Evolutionary conservation across 2,797 vertebrate genomes (phyloP), one percentile per base, ranked within the genome.

Genomic region (Hoplostethus atlanticus): DNA sequence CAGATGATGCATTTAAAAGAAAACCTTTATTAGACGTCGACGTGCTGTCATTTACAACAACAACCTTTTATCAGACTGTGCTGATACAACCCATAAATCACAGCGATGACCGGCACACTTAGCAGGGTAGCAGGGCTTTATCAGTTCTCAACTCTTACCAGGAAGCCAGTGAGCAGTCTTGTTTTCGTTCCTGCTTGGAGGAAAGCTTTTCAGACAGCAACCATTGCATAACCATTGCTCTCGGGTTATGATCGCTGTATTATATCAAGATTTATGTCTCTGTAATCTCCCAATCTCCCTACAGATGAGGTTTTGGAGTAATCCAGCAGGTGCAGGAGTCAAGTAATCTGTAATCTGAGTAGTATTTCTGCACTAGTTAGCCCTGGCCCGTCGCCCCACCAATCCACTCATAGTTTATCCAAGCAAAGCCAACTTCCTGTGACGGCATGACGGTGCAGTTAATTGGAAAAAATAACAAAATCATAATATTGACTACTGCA

Each of bases 81-180:
- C 48, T 63, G 64, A 69, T 44, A 84, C 61, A 70, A 79, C 65
- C 64, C 79, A 67, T 73, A 54, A 71, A 73, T 82, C 74, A 69
- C 50, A 17, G 71, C 0, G 28, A 79, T 84, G 74, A 73, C 62
- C 70, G 64, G 64, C 12, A 54, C 44, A 48, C 40, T 77, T 52
- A 47, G 40, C 40, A 31, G n/a, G 16, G 21, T 54, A 65, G 64
- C 38, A 40, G 70, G 15, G 1, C 4, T 54, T 74, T 68, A 80
- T 87, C 80, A 62, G 75, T 40, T 44, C 34, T 21, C 16, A 64
- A 53, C 47, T 61, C 21, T 40, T 40, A 40, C 8, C 38, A 40
- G 38, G 38, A 10, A 40, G 38, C 38, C 7, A 40, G 38, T 1
- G 31, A 31, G 64, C 30, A 47, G 61, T 77, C 73, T 76, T 58